Base-by-base conservation (phyloP, 2,797 vertebrate genomes). In the Phyllotis vaccarum region DNA sequence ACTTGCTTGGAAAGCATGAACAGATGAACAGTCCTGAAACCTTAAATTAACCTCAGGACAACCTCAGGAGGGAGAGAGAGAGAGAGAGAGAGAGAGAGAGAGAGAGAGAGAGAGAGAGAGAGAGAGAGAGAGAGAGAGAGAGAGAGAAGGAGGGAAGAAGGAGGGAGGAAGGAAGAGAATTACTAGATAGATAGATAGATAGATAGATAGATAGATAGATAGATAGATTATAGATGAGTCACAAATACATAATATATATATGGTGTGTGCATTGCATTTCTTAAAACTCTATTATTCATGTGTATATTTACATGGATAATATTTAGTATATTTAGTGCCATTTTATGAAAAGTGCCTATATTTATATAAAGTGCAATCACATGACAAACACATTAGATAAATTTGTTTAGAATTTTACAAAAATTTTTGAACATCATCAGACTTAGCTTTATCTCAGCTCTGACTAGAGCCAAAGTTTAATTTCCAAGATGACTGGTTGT, bases 41-140 rank as follows among this genome's bases (percentile, higher is more conserved):
- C 40, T 94, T 85, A 95, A 88, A 78, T 95, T 94, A 96, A 92
- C 24, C 64, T 93, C 62, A 83, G 81, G 68, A 70, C 31, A 87
- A 94, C 81, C n/a, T n/a, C n/a, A n/a, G n/a, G n/a, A n/a, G n/a
- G n/a, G n/a, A 49, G 46, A 49, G 46, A 49, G 46, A 49, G 46
- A 49, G 46, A 49, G 46, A 49, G 46, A 49, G 46, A 49, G 46
- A 49, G 46, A 49, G 46, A 49, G 46, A 49, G 46, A 49, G 46
- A 49, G 5, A 49, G 46, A 49, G 46, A 49, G 46, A 49, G 46
- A 49, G 5, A 49, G 46, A 49, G 46, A 49, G 46, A 49, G 5
- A 49, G 46, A 49, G 46, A 49, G 46, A 49, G 46, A 5, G 46
- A 49, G 46, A 49, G 46, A 49, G 46, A 49, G 46, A 49, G 46